A percentile compares a stretch with the other conserved stretches of the same genome.
These are phyloP conservation scores for Drosophila kurseongensis DNA, from an alignment of 1,140 invertebrate genomes.

Conservation along the genomic window DNA sequence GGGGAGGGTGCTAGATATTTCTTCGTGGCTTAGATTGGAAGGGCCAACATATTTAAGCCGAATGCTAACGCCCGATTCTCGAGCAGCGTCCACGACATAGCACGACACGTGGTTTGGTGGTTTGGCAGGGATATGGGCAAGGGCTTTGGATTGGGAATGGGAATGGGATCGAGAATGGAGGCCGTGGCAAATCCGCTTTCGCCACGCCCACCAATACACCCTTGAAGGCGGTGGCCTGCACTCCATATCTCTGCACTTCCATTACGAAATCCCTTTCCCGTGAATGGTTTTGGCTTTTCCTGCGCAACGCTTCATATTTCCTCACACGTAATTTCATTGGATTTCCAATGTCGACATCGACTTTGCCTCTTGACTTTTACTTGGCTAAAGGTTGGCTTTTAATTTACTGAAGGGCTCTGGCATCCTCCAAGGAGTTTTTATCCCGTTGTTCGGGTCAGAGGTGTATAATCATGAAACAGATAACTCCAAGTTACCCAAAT, in stretches of 20 bases:
- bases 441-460: slow-evolving; percentile 15
- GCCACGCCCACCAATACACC: slow-evolving; percentile 57
- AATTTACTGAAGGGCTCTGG: slow-evolving; percentile 31
- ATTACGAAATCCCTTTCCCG: slow-evolving; percentile 55
- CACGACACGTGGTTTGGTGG: slow-evolving; percentile 73
- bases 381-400: slow-evolving; percentile 24
- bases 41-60: slow-evolving; percentile 74
- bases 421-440: background rate
- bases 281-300: slow-evolving; percentile 30
- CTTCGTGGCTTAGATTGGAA: slow-evolving; percentile 76
- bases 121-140: slow-evolving; percentile 31
- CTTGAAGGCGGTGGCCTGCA: slow-evolving; percentile 59
- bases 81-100: slow-evolving; percentile 49
- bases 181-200: slow-evolving; percentile 66
- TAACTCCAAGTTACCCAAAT: slow-evolving; percentile 44
- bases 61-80: slow-evolving; percentile 56
- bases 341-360: slow-evolving; percentile 51
- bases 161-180: slow-evolving; percentile 12
- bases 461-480: slow-evolving; percentile 33
- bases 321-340: slow-evolving; percentile 70
- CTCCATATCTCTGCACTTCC: slow-evolving; percentile 51
- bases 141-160: background rate
- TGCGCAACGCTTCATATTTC: slow-evolving; percentile 63
- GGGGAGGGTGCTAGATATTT: slow-evolving; percentile 59
- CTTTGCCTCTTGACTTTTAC: slow-evolving; percentile 50